Percentiles rank a stretch among this genome's conserved stretches.
phyloP scores from a whole-genome alignment of 2,888 invertebrate genomes.

The Rhamphomyia laevipes region DNA sequence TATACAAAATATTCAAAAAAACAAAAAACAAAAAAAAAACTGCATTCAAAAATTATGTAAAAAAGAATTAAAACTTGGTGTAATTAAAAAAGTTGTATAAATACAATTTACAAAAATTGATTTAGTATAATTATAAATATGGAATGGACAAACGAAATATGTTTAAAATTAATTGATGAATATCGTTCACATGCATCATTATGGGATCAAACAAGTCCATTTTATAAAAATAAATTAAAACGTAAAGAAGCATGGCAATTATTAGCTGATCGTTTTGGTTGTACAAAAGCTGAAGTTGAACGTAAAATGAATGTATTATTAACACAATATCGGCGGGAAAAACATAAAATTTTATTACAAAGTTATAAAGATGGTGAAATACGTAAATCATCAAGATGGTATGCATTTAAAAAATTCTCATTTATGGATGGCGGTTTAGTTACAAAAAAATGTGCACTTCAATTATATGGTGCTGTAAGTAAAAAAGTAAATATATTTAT shows the following conservation, averaged over 20 bases:
- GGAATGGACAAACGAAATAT: constrained; percentile 37
- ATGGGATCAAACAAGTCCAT: constrained; percentile 35
- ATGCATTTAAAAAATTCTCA: constrained; percentile 34
- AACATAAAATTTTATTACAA: constrained; percentile 32
- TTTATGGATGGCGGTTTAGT: constrained; percentile 29
- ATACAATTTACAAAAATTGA: too few species aligned
- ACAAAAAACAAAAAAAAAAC: too few species aligned
- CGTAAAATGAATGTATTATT: constrained; percentile 35
- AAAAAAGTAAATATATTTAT: background rate
- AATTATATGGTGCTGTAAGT: constrained; percentile 1
- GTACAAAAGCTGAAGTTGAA: constrained; percentile 36
- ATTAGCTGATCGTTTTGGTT: constrained; percentile 34
- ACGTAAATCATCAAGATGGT: constrained; percentile 33
- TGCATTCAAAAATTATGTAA: too few species aligned
- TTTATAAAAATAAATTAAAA: constrained; percentile 34
- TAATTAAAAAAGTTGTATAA: too few species aligned
- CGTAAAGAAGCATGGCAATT: constrained; percentile 36
- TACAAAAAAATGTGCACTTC: background rate
- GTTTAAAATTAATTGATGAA: constrained; percentile 33
- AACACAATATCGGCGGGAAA: constrained; percentile 34
- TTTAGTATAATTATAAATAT: constrained; percentile 22
- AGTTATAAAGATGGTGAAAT: background rate
- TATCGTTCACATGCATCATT: constrained; percentile 34
- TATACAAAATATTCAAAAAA: too few species aligned
- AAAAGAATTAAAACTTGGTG: too few species aligned